Base-by-base conservation (phyloP, 1,140 invertebrate species). In the Calliopsis andreniformis region DNA sequence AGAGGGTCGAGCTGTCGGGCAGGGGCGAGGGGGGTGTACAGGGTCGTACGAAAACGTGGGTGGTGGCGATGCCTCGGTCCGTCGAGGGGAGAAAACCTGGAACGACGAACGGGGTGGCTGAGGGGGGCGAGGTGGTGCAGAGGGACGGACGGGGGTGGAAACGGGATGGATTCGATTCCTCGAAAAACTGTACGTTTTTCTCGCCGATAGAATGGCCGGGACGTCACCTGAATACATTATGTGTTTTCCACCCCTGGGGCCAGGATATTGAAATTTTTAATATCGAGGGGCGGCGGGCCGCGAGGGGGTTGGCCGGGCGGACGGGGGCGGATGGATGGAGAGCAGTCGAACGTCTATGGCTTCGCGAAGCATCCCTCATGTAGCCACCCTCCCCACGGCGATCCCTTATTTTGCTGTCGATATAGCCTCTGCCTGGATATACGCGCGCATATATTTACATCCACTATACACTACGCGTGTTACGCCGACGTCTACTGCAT, bases 231-330 rank as follows among this genome's bases (percentile, higher is more conserved):
- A 92, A 92, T 92, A 92, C 91, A 92, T 92, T 92, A 92, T 92
- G 90, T 91, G 90, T 92, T 92, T 92, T 91, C 89, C 87, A 91
- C 90, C 90, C 91, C 89, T 91, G 90, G 90, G 91, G 90, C 91
- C 88, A 91, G 89, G 90, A 92, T 92, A 92, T 92, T 92, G 91
- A 92, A 92, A 92, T 91, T 92, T 92, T 92, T 92, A 92, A 92
- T 92, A 92, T 92, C 89, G 89, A 89, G 88, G 89, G 90, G 83
- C 87, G 88, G 86, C 80, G 76, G 76, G 28, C 58, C 43, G 64
- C 32, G 67, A 51, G 62, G 56, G 61, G 73, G 72, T 20, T 56
- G 69, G 76, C 18, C 51, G 71, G 82, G 70, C 53, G 66, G 64
- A 79, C 35, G 76, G 72, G 62, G 76, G 72, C 63, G 78, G 82